Base-by-base conservation (phyloP, 2,888 invertebrate species). In the Chironomus riparius region DNA sequence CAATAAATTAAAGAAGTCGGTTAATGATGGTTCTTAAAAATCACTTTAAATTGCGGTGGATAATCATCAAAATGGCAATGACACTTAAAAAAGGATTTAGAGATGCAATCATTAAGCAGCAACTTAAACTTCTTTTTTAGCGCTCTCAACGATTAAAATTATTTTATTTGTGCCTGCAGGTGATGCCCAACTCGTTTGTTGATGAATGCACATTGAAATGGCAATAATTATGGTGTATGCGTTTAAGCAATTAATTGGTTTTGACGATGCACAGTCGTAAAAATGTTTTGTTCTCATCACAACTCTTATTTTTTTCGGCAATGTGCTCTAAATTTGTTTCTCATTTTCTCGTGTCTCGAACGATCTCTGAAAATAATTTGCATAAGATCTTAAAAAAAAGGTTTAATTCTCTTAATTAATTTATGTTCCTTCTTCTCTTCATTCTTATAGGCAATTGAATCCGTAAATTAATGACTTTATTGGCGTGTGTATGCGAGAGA, bases 61-160 rank as follows among this genome's bases (percentile, higher is more conserved):
- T 62, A 50, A 73, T 73, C 38, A 62, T 62, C 50, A n/a, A 50
- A 56, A 56, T 65, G 47, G 62, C 62, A 62, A 62, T 73, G 72
- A 73, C 72, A 73, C 62, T 62, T 18, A 28, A 73, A 73, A 72
- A 28, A 12, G 13, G 24, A 22, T 61, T 72, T 47, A 28, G 38
- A 13, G 38, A 24, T 65, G 13, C 28, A 38, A 62, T 73, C 62
- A 73, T 62, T 73, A 73, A 73, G 62, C 61, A 38, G 72, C 62
- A 56, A 28, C 62, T 73, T 56, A 62, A 56, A 73, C 50, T 50
- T 22, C 56, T n/a, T 18, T 56, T 38, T 38, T 38, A 56, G 56
- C n/a, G n/a, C 15, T 22, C 22, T 65, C 21, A 24, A 65, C 24
- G 65, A 65, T 65, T 22, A 65, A 21, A 24, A 2, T 38, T 38